Conservation (phyloP, 2,888 invertebrate species). For the Andrena flavipes region DNA sequence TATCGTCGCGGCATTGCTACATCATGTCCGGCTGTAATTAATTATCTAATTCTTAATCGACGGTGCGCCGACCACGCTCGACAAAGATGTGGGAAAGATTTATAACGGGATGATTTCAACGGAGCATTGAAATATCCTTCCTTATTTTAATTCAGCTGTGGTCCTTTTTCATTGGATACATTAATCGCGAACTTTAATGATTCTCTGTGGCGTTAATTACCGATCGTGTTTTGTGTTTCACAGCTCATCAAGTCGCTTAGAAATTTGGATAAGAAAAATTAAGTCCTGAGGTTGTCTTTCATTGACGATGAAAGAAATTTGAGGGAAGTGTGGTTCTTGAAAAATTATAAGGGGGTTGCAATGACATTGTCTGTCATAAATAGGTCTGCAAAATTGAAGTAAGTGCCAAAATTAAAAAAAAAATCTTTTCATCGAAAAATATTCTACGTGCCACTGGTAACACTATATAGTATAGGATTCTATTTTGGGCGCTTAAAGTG, state of each 20-base stretch:
- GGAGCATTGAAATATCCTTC: neutral
- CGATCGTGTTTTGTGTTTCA: neutral
- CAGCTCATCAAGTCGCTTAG: neutral
- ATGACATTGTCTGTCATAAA: no score
- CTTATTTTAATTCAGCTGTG: neutral
- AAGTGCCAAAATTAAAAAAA: no score
- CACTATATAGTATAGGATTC: no score
- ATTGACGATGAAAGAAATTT: neutral
- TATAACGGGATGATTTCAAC: conserved; percentile 26
- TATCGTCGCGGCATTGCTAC: conserved; percentile 77
- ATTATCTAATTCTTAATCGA: conserved; percentile 75
- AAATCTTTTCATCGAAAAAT: no score
- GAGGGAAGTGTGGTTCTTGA: no score
- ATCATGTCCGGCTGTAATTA: conserved; percentile 79
- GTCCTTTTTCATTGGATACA: neutral
- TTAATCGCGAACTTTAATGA: neutral
- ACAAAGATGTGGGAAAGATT: conserved; percentile 47
- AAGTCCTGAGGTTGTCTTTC: neutral
- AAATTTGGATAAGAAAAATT: neutral
- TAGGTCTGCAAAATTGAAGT: no score
- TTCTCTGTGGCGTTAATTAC: neutral
- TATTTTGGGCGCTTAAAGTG: no score
- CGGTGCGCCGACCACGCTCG: conserved; percentile 39
- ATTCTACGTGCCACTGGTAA: no score
- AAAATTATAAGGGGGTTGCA: no score